Conservation (phyloP, 2,113 vertebrate species). For the Rhinolophus ferrumequinum region DNA sequence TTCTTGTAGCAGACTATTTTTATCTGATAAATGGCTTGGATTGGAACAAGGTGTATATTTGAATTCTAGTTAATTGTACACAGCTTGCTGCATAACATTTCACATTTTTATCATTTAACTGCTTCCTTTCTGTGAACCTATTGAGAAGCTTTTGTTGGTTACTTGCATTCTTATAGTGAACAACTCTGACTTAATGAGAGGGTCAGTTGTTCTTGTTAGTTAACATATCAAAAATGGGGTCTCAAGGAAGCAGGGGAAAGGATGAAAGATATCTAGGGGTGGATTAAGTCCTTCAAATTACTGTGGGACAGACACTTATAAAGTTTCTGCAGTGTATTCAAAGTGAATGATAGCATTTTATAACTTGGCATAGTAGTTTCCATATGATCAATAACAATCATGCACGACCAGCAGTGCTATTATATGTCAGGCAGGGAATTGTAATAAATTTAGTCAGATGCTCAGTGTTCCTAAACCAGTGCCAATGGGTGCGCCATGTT, state of each 20-base stretch:
- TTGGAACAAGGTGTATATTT: constrained; percentile 94
- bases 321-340: not conserved
- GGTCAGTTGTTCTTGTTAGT: constrained; percentile 71
- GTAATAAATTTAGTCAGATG: not conserved
- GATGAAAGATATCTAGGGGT: not conserved
- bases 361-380: not conserved
- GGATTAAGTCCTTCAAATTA: not conserved
- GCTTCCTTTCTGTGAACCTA: constrained; percentile 85
- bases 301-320: not conserved
- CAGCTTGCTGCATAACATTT: constrained; percentile 90
- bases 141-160: constrained; percentile 64
- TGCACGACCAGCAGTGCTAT: not conserved
- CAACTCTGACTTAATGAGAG: constrained; percentile 56
- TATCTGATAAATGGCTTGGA: constrained; percentile 98
- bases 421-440: not conserved
- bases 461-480: not conserved
- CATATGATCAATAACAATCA: not conserved
- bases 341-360: not conserved
- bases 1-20: constrained; percentile 97
- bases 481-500: not conserved
- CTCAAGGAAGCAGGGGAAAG: constrained; percentile 21
- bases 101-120: constrained; percentile 89
- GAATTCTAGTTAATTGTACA: constrained; percentile 97
- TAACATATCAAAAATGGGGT: constrained; percentile 52
- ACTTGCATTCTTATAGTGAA: constrained; percentile 55